Percentiles rank a stretch among this genome's conserved stretches.
These are phyloP conservation scores for Drosophila simulans DNA, from an alignment of 1,140 invertebrate genomes.

Conservation along the genomic window DNA sequence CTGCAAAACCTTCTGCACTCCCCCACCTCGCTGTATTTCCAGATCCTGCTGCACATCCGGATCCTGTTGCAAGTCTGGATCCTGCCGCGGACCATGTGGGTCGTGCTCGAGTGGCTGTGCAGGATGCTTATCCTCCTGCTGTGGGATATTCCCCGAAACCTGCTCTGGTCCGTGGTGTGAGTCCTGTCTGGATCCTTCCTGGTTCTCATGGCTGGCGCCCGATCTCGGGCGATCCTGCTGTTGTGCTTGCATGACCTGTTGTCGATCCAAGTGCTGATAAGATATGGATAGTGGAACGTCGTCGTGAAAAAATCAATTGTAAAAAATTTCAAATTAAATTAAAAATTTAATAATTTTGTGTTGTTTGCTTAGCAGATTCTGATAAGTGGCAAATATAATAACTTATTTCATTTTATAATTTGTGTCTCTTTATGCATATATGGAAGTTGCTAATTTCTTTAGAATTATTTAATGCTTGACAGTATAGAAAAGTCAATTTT, in stretches of 20 bases:
- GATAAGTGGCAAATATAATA: too few relatives aligned
- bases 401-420: too few relatives aligned
- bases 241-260: neutral
- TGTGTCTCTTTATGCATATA: too few relatives aligned
- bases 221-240: conserved; percentile 14
- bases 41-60: neutral
- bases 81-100: conserved; percentile 10
- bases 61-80: neutral
- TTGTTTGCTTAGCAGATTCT: too few relatives aligned
- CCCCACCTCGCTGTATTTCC: conserved; percentile 1
- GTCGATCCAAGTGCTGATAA: conserved; percentile 2
- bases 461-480: too few relatives aligned
- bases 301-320: neutral
- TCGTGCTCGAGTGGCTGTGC: conserved; percentile 10
- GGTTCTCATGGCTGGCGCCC: conserved; percentile 49
- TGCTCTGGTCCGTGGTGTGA: conserved; percentile 28
- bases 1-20: neutral
- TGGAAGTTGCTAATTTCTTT: too few relatives aligned
- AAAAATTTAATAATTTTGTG: too few relatives aligned
- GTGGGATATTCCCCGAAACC: conserved; percentile 28
- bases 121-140: conserved; percentile 31
- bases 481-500: neutral
- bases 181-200: conserved; percentile 38
- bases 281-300: neutral
- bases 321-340: neutral